These are phyloP conservation scores for Goniozus legneri DNA, from an alignment of 1,140 invertebrate genomes.

Conservation along the genomic window DNA sequence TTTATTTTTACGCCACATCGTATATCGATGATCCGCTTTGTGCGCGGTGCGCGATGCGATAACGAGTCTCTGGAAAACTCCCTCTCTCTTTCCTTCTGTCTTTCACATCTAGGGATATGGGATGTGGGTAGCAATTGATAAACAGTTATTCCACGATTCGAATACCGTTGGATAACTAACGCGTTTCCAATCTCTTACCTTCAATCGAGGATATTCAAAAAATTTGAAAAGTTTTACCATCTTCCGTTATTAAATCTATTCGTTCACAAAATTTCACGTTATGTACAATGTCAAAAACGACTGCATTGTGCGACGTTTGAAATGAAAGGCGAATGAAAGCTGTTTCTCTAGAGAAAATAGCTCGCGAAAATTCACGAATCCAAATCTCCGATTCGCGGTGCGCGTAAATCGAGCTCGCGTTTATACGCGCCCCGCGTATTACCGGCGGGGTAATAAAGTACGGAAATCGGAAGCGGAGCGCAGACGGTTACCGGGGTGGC, in stretches of 20 bases:
- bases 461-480: constrained; percentile 5
- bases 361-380: no score
- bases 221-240: neutral
- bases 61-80: constrained; percentile 16
- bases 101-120: no score
- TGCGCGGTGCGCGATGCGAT: constrained; percentile 19
- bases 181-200: neutral
- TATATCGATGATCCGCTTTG: constrained; percentile 22
- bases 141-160: constrained; percentile 6
- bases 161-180: neutral
- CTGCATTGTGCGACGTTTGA: no score
- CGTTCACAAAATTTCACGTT: no score
- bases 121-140: constrained; percentile 24
- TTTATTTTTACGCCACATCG: constrained; percentile 23
- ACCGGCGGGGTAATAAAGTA: constrained; percentile 3
- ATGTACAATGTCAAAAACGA: no score
- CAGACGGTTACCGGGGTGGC: neutral
- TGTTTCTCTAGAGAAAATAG: no score
- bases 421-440: neutral
- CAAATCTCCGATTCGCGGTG: no score
- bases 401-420: constrained; percentile 11
- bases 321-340: no score
- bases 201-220: neutral
- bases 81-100: no score
- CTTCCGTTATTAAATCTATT: no score